A percentile compares a stretch with the other conserved stretches of the same genome.
These are phyloP conservation scores for Tarsius wallacei DNA, from an alignment of 2,797 vertebrate genomes.

Conservation along the genomic window DNA sequence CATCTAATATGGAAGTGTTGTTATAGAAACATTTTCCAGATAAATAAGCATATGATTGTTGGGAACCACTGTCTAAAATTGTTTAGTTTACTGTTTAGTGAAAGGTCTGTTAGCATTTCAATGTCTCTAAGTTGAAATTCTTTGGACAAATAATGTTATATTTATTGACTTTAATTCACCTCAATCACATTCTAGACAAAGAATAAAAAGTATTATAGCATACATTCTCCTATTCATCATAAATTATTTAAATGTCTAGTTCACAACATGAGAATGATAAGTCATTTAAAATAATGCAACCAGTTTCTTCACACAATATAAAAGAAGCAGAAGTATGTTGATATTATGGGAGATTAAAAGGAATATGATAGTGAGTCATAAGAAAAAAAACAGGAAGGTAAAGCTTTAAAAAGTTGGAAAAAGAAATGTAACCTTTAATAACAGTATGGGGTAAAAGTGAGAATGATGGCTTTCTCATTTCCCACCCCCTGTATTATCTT, in stretches of 20 bases:
- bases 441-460: slow-evolving; percentile 72
- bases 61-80: slow-evolving; percentile 55
- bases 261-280: slow-evolving; percentile 31
- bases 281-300: slow-evolving; percentile 59
- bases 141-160: slow-evolving; percentile 24
- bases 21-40: neutral
- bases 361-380: slow-evolving; percentile 61
- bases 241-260: slow-evolving; percentile 72
- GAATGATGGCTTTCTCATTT: slow-evolving; percentile 78
- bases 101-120: slow-evolving; percentile 18
- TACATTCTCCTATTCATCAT: slow-evolving; percentile 53
- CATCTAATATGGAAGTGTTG: slow-evolving; percentile 37
- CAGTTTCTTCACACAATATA: neutral
- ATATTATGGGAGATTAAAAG: slow-evolving; percentile 65
- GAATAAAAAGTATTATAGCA: neutral
- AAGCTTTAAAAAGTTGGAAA: neutral
- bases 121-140: neutral
- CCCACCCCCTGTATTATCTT: slow-evolving; percentile 63
- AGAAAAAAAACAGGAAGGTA: slow-evolving; percentile 12
- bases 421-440: slow-evolving; percentile 79
- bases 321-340: slow-evolving; percentile 38
- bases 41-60: slow-evolving; percentile 18
- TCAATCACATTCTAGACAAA: neutral
- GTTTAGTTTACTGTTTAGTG: slow-evolving; percentile 13
- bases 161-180: neutral